Percentiles rank a stretch among this genome's conserved stretches.
phyloP scores from a whole-genome alignment of 1,140 invertebrate species.

The Drosophila sproati region DNA sequence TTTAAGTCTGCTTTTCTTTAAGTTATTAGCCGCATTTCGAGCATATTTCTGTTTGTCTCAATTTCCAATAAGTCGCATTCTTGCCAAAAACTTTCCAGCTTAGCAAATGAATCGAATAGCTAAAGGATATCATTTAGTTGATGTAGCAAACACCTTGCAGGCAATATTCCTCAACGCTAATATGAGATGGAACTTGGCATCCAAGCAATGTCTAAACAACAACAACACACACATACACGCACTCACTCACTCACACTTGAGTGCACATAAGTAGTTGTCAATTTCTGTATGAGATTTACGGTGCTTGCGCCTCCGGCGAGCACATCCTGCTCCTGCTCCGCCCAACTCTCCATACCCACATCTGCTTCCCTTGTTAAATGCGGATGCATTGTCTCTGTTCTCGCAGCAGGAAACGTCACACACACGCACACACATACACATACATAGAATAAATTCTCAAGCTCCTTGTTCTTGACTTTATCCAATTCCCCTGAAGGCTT shows the following conservation, averaged over 20 bases:
- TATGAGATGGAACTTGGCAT: constrained; percentile 36
- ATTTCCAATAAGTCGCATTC: background rate
- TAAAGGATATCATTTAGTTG: constrained; percentile 23
- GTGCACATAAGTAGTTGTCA: constrained; percentile 63
- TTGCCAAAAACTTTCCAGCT: background rate
- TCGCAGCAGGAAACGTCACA: constrained; percentile 19
- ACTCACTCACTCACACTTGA: constrained; percentile 22
- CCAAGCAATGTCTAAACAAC: constrained; percentile 18
- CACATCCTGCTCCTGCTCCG: constrained; percentile 52
- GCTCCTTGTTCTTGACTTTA: constrained; percentile 50
- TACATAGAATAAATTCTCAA: constrained; percentile 15
- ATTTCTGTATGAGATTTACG: constrained; percentile 67
- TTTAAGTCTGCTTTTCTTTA: too few relatives aligned
- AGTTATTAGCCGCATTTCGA: too few relatives aligned
- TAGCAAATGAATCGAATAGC: constrained; percentile 7
- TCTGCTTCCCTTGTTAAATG: constrained; percentile 61
- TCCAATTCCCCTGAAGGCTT: constrained; percentile 55
- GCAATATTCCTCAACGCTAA: constrained; percentile 53
- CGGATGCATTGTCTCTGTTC: constrained; percentile 59
- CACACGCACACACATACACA: constrained; percentile 6
- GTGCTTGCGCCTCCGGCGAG: constrained; percentile 45
- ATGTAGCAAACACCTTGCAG: constrained; percentile 54
- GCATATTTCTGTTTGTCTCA: background rate
- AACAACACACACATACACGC: constrained; percentile 7
- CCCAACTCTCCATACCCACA: background rate